Evolutionary conservation across 2,888 invertebrate species (phyloP).

Genomic region (Therioaphis trifolii): DNA sequence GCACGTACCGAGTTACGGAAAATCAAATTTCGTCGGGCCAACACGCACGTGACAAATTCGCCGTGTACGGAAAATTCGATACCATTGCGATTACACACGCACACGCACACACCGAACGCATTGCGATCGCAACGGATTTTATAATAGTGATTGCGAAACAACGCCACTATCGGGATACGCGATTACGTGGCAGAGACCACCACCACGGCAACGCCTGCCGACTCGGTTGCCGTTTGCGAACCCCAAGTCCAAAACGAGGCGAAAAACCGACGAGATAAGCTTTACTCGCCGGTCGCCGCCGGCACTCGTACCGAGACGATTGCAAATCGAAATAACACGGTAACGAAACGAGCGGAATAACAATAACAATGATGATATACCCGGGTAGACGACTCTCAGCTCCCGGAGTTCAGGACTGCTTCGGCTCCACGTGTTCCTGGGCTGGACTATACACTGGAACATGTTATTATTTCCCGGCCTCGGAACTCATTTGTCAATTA

Average conservation of each 20-base stretch:
- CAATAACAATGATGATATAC: conserved; percentile 70
- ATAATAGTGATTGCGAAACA: background rate
- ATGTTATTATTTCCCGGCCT: conserved; percentile 69
- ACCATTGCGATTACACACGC: background rate
- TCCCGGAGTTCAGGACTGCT: conserved; percentile 79
- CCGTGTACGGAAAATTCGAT: background rate
- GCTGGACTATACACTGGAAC: conserved; percentile 88
- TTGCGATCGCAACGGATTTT: background rate
- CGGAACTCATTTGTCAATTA: background rate
- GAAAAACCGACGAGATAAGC: background rate
- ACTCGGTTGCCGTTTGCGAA: too few species aligned
- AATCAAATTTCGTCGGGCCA: conserved; percentile 2
- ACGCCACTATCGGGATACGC: background rate
- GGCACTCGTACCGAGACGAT: too few species aligned
- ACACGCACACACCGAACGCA: background rate
- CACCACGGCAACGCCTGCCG: background rate
- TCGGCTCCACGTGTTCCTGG: conserved; percentile 81
- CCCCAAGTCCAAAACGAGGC: too few species aligned
- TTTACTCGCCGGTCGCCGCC: background rate
- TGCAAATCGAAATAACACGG: too few species aligned
- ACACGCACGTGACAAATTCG: background rate
- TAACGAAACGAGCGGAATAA: conserved; percentile 45
- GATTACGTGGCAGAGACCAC: background rate
- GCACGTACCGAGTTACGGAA: background rate
- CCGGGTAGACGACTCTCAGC: conserved; percentile 74